These are phyloP conservation scores for Eupelmus urozonus DNA, from an alignment of 2,888 invertebrate genomes.

Conservation along the genomic window DNA sequence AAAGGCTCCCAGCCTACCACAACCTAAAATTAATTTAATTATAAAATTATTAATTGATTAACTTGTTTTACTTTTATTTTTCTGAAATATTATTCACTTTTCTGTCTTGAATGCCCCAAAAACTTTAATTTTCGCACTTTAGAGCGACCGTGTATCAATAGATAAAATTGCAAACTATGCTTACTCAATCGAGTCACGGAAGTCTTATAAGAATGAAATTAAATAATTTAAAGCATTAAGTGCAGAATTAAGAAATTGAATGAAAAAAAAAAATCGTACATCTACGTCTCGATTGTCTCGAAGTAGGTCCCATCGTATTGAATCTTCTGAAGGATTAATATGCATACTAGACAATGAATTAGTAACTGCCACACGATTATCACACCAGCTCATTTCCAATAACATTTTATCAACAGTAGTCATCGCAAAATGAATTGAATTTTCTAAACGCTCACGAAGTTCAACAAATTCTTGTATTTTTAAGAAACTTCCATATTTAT, in stretches of 20 bases:
- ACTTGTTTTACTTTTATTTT: no score
- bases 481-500: conserved; percentile 95
- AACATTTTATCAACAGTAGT: conserved; percentile 84
- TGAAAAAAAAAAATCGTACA: conserved; percentile 61
- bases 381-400: conserved; percentile 80
- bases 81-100: no score
- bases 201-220: no score
- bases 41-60: conserved; percentile 1
- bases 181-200: no score
- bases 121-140: no score
- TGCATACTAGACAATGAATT: conserved; percentile 71
- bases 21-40: conserved; percentile 64
- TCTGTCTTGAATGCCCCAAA: no score
- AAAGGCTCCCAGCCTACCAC: conserved; percentile 74
- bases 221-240: conserved; percentile 1
- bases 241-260: background rate
- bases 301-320: conserved; percentile 70
- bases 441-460: conserved; percentile 88
- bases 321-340: conserved; percentile 70
- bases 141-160: no score
- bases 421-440: conserved; percentile 87
- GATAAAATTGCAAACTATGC: no score
- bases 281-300: conserved; percentile 75
- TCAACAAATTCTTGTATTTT: conserved; percentile 94
- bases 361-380: conserved; percentile 66